These are phyloP conservation scores for Dynastes hyllus DNA, from an alignment of 2,888 invertebrate genomes.

Conservation along the genomic window DNA sequence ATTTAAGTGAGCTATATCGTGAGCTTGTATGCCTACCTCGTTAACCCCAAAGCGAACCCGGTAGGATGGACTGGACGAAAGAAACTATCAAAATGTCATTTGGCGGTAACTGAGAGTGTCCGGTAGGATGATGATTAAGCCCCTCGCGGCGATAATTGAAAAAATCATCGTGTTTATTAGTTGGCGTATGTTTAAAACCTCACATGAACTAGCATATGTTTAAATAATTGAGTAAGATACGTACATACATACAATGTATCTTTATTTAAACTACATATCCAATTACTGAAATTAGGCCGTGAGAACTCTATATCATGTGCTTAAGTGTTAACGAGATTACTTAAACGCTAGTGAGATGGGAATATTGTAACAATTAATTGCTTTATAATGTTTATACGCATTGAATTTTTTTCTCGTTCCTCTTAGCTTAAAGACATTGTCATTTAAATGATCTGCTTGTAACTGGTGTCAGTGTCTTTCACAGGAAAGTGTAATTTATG, in stretches of 20 bases:
- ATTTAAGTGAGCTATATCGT: slow-evolving; percentile 58
- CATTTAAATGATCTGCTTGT: slow-evolving; percentile 22
- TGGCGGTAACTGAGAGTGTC: slow-evolving; percentile 58
- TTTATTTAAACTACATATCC: slow-evolving; percentile 38
- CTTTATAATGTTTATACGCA: slow-evolving; percentile 39
- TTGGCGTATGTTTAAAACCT: slow-evolving; percentile 5
- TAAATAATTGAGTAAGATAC: slow-evolving; percentile 21
- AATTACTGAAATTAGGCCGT: slow-evolving; percentile 34
- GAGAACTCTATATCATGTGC: slow-evolving; percentile 42
- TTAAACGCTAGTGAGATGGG: slow-evolving; percentile 14
- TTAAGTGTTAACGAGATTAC: slow-evolving; percentile 26
- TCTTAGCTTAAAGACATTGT: slow-evolving; percentile 32
- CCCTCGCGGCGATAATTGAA: slow-evolving; percentile 56
- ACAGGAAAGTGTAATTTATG: slow-evolving; percentile 36
- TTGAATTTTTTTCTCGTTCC: slow-evolving; percentile 7
- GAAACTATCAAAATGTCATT: slow-evolving; percentile 61
- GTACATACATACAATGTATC: neutral
- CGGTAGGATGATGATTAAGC: slow-evolving; percentile 52
- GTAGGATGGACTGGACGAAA: slow-evolving; percentile 41
- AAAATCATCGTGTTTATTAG: slow-evolving; percentile 47
- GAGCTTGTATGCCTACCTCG: slow-evolving; percentile 54
- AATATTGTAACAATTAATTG: slow-evolving; percentile 46
- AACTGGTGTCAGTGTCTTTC: neutral
- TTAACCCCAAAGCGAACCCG: slow-evolving; percentile 52
- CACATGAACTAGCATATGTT: neutral